A percentile compares a stretch with the other conserved stretches of the same genome.
phyloP scores from a whole-genome alignment of 2,888 invertebrate genomes.

The Chymomyza caudatula region DNA sequence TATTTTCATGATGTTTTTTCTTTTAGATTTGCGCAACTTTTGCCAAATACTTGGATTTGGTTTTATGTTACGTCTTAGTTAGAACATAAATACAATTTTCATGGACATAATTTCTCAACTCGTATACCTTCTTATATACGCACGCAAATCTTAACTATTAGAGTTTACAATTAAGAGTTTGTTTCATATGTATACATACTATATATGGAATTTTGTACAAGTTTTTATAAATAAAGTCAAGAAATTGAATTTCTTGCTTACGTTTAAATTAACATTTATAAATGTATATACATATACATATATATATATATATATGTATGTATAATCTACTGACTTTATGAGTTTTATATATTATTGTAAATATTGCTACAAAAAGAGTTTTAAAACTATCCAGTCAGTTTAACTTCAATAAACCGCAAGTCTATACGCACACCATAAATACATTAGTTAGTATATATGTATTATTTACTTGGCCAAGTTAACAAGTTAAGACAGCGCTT shows the following conservation, averaged over 20 bases:
- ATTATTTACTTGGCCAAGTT: too few relatives aligned
- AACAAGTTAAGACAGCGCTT: too few relatives aligned
- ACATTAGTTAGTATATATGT: too few relatives aligned
- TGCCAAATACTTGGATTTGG: too few relatives aligned
- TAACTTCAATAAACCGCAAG: background rate
- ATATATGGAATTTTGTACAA: conserved; percentile 12
- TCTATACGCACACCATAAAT: too few relatives aligned
- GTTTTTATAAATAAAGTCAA: conserved; percentile 36
- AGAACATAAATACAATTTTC: conserved; percentile 28
- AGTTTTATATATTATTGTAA: conserved; percentile 11
- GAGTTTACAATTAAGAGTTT: conserved; percentile 5
- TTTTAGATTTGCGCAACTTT: background rate
- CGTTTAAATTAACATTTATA: background rate
- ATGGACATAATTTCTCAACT: background rate
- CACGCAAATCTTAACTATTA: conserved; percentile 3
- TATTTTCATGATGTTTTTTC: background rate
- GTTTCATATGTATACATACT: background rate
- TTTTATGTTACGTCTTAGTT: conserved; percentile 30
- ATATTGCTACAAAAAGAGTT: background rate
- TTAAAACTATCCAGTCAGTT: background rate
- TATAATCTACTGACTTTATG: conserved; percentile 13
- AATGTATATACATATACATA: conserved; percentile 7
- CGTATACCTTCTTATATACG: conserved; percentile 1
- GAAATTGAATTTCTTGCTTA: conserved; percentile 62
- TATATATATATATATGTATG: conserved; percentile 29